These are phyloP conservation scores for Caerostris extrusa DNA, from an alignment of 1,140 invertebrate genomes.

Conservation along the genomic window DNA sequence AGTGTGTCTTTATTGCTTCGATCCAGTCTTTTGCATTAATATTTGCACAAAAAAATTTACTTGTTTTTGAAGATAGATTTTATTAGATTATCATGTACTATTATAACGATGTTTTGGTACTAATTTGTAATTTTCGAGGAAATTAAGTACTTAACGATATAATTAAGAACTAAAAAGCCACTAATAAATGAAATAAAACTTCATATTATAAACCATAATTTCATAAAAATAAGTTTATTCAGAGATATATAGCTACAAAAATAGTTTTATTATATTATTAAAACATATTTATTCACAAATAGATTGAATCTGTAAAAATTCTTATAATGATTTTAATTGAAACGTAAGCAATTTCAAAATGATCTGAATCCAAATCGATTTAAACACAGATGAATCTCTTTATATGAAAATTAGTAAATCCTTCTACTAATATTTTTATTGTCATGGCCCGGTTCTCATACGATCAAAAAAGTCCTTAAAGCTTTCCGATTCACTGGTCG, in stretches of 20 bases:
- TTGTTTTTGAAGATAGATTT: too few relatives aligned
- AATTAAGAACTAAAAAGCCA: too few relatives aligned
- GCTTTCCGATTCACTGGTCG: slow-evolving; percentile 1
- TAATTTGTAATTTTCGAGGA: too few relatives aligned
- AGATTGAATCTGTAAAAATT: not conserved
- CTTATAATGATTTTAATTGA: not conserved
- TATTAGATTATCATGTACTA: too few relatives aligned
- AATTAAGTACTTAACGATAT: too few relatives aligned
- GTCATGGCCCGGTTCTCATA: not conserved
- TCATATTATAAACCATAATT: not conserved
- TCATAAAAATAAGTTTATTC: not conserved
- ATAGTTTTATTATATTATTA: not conserved
- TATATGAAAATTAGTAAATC: not conserved
- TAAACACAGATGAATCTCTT: not conserved
- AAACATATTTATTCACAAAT: not conserved
- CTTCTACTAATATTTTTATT: not conserved
- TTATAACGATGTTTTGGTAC: too few relatives aligned
- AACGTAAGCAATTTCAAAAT: not conserved
- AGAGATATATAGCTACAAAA: not conserved
- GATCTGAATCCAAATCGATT: not conserved
- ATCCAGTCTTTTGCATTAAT: too few relatives aligned
- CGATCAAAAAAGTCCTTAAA: slow-evolving; percentile 34
- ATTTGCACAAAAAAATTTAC: too few relatives aligned
- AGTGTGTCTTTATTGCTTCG: too few relatives aligned
- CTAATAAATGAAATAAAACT: not conserved